These are phyloP conservation scores for Saguinus imperator DNA, from an alignment of 2,113 vertebrate species.

Conservation along the genomic window DNA sequence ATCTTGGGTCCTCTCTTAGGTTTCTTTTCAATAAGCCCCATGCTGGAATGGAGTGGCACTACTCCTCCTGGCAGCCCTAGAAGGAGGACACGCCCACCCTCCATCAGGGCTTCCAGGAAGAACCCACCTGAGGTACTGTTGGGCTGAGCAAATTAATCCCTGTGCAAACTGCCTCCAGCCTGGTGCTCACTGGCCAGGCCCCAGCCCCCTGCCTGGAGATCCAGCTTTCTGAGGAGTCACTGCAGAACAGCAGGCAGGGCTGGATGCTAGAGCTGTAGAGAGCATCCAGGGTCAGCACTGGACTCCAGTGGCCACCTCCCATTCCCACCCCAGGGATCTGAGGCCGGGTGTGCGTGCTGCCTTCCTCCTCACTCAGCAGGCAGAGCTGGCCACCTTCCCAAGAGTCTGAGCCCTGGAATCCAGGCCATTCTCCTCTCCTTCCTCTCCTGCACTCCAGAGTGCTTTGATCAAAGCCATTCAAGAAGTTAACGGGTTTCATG, in stretches of 20 bases:
- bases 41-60: not conserved
- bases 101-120: not conserved
- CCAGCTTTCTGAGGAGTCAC: not conserved
- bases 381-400: conserved; percentile 57
- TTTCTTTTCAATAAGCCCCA: not conserved
- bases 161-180: not conserved
- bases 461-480: conserved; percentile 12
- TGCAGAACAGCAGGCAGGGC: not conserved
- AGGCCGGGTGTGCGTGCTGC: not conserved
- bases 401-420: conserved; percentile 41
- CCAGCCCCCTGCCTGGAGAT: not conserved
- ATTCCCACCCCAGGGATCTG: not conserved
- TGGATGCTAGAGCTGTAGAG: not conserved
- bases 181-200: fast-evolving
- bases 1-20: not conserved
- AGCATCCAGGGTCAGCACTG: not conserved
- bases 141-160: not conserved
- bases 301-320: not conserved
- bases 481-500: not conserved
- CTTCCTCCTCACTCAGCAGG: not conserved
- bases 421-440: conserved; percentile 30
- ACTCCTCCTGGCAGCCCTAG: not conserved
- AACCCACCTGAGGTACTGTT: not conserved
- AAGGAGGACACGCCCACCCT: not conserved
- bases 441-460: not conserved